Conservation (phyloP, 1,140 invertebrate genomes). For the Solen grandis region DNA sequence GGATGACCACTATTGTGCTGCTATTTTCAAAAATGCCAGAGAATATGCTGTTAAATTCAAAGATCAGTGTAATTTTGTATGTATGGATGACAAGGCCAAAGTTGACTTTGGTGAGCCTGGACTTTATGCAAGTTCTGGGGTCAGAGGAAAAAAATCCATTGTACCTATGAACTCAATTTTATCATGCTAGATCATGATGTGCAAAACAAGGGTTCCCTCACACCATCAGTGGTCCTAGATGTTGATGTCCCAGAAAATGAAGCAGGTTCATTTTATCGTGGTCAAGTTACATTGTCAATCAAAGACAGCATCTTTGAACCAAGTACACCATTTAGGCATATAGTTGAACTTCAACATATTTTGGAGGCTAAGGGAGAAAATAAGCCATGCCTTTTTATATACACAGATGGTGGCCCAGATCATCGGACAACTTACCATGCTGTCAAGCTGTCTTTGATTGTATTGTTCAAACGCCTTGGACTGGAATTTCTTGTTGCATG, state of each 20-base stretch:
- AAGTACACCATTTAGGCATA: constrained; percentile 45
- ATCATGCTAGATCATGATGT: constrained; percentile 54
- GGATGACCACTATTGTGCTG: constrained; percentile 21
- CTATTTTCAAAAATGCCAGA: constrained; percentile 4
- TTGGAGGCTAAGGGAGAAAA: background rate
- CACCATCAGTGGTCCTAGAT: constrained; percentile 51
- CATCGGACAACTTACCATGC: constrained; percentile 35
- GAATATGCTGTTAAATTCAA: constrained; percentile 40
- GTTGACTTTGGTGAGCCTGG: constrained; percentile 20
- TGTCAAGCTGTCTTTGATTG: constrained; percentile 33
- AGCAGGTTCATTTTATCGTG: constrained; percentile 43
- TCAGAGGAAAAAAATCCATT: constrained; percentile 50
- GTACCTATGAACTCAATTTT: constrained; percentile 13
- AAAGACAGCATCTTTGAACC: constrained; percentile 57
- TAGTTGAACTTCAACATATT: constrained; percentile 37
- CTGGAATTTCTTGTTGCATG: constrained; percentile 40
- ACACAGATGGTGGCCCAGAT: constrained; percentile 55
- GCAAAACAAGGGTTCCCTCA: constrained; percentile 39
- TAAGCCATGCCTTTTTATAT: constrained; percentile 20
- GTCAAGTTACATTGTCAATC: constrained; percentile 18
- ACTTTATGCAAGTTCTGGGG: constrained; percentile 15
- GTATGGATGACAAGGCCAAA: constrained; percentile 59
- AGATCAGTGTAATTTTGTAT: constrained; percentile 2
- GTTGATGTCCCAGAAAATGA: constrained; percentile 45
- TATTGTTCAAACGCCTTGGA: constrained; percentile 24